Base-by-base conservation (phyloP, 2,113 vertebrate genomes). In the Boulengeromyrus knoepffleri region DNA sequence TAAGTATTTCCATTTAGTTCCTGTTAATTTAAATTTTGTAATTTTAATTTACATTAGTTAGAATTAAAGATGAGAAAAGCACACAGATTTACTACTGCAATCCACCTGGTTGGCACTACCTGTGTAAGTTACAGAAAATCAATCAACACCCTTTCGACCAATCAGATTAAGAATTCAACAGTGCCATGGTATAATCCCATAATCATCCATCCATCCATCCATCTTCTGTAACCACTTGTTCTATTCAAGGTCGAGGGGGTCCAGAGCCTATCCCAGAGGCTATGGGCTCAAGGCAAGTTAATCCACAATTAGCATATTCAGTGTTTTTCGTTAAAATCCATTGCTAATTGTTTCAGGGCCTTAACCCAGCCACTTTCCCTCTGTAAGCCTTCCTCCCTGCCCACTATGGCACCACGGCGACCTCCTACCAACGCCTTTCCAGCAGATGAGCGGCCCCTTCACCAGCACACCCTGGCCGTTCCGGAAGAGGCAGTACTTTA, bases 401-500 rank as follows among this genome's bases (percentile, higher is more conserved):
- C 56, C 21, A 6, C 21, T 62, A 9, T 3, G 8, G 21, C 56
- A 24, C 21, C 21, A 10, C 4, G 12, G 31, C 8, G 19, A 39
- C 42, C 53, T 13, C 77, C 97, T 95, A 99, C 99, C 98, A 87
- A 96, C 95, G 90, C 96, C 98, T 90, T 96, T 98, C 99, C 99
- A 99, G 94, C 96, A 97, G 94, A 99, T 99, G 91, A 96, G 91
- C 19, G 98, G 96, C 77, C 99, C 99, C 94, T 97, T 97, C 88
- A 96, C 96, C 49, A 99, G 95, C 50, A 94, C n/a, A 24, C 98
- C 98, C 87, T 99, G 98, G 5, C 96, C 96, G 70, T 98, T 98
- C 89, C 97, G 95, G 92, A 97, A 94, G 93, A 99, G 96, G 93
- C 97, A 97, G 93, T 96, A 98, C 94, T 98, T 99, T 93, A 99